Evolutionary conservation across 1,140 invertebrate species (phyloP), one percentile per base, ranked within the genome.

Genomic region (Procambarus clarkii): DNA sequence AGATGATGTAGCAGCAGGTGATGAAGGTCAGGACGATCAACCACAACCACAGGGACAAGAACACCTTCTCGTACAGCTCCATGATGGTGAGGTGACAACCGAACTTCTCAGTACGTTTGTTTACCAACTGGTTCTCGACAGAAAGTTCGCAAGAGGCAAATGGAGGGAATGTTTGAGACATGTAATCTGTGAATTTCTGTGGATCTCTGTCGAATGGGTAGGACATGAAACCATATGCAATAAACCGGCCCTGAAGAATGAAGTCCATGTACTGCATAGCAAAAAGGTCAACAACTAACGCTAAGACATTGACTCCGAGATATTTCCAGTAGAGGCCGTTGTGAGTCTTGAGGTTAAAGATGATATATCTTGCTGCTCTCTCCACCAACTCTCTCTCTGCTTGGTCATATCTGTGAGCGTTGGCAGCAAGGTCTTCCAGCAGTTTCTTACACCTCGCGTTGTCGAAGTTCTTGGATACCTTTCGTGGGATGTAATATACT

Each of bases 41-140:
- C 92, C 92, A 93, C 60, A 93, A 13, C 92, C 92, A 93, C 69
- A 93, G 44, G 8, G 24, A 74, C 48, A 93, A 54, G 74, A 93
- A 93, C 13, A 93, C 21, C 60, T 93, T 93, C 82, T 93, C 92
- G 54, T 93, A 93, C 21, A 93, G 77, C 50, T 93, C 92, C 92
- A 92, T 92, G 58, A 92, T 88, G 60, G 91, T 92, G 7, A 93
- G 74, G 76, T 93, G 92, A 76, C 92, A 93, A 91, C 92, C 92
- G 15, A 92, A 91, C 18, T 74, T 82, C 48, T 93, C 92, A 1
- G 77, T 89, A 8, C 92, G 77, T 54, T 92, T 90, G 81, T 92
- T 93, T 21, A 79, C 85, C 50, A 93, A 80, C 64, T 93, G 88
- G 24, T 93, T 90, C 11, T 80, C 69, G 4, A 64, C 69, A 24